Base-by-base conservation (phyloP, 2,113 vertebrate species). In the Gnathonemus echidnorhynchus region DNA sequence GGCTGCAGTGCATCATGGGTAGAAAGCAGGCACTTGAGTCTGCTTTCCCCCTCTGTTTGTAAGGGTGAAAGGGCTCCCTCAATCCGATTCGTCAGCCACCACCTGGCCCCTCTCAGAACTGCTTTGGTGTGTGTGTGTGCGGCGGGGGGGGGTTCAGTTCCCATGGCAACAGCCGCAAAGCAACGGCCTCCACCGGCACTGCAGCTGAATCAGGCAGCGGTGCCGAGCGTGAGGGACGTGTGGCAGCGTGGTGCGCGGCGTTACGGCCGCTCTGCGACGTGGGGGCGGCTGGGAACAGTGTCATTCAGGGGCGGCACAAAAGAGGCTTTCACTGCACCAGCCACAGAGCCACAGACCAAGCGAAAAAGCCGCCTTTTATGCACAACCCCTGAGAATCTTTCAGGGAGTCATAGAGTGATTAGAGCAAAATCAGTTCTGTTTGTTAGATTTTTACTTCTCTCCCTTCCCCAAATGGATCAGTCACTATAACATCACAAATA, bases 41-140 rank as follows among this genome's bases (percentile, higher is more conserved):
- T 35, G 84, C 15, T 8, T n/a, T 24, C 70, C 74, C 46, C 27
- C 58, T 17, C 27, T 2, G 39, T 84, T 89, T 88, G 53, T 48
- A n/a, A 88, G 84, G 48, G 49, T 48, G 48, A 48, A 77, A 56
- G 24, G 87, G 85, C 66, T 80, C 86, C 86, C 39, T 50, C 9
- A 42, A 39, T 74, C 80, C 19, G 62, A 89, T 58, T 87, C 91
- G 91, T 88, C 80, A 86, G 92, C 91, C 91, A 93, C 93, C 95
- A 95, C 94, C 95, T 95, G 94, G 86, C 93, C 91, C 89, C 92
- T 92, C 92, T 92, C 90, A 46, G n/a, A 45, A 87, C 91, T 90
- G 91, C 88, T 92, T 91, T 45, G 35, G 35, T 58, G 42, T 39
- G 53, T 19, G 52, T 21, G 52, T 52, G 50, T 17, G 49, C 0